phyloP scores from a whole-genome alignment of 2,797 vertebrate species.

The Lateolabrax maculatus region DNA sequence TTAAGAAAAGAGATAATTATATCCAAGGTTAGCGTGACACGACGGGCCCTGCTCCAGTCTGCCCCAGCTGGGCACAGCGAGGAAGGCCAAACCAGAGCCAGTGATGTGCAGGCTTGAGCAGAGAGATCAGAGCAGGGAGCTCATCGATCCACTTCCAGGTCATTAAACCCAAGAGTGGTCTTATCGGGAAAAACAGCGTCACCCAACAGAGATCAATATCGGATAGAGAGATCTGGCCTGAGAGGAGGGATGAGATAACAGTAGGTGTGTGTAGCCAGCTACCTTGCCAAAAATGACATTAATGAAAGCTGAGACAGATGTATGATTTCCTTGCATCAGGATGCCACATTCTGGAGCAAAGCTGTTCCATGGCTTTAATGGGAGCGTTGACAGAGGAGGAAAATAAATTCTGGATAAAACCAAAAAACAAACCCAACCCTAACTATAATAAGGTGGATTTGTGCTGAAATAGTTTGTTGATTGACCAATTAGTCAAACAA shows the following conservation, averaged over 20 bases:
- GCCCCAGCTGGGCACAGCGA: slow-evolving; percentile 46
- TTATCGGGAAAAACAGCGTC: slow-evolving; percentile 73
- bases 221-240: slow-evolving; percentile 72
- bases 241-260: slow-evolving; percentile 48
- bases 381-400: slow-evolving; percentile 1
- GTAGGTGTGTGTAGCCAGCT: slow-evolving; percentile 20
- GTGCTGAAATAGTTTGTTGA: background rate
- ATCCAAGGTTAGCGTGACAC: slow-evolving; percentile 47
- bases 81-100: slow-evolving; percentile 39
- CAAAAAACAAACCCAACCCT: too few relatives aligned
- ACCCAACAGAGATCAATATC: slow-evolving; percentile 78
- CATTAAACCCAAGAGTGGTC: slow-evolving; percentile 80
- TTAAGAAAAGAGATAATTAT: slow-evolving; percentile 51
- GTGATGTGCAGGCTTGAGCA: slow-evolving; percentile 39
- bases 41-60: slow-evolving; percentile 30
- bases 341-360: slow-evolving; percentile 37
- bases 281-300: slow-evolving; percentile 25
- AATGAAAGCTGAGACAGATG: slow-evolving; percentile 49
- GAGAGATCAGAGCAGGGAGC: slow-evolving; percentile 66
- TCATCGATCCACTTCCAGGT: slow-evolving; percentile 80
- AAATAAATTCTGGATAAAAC: background rate
- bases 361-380: slow-evolving; percentile 17
- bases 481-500: background rate
- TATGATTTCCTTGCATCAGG: slow-evolving; percentile 21
- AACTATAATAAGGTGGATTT: background rate